Base-by-base conservation (phyloP, 2,888 invertebrate species). In the Chrysolina americana region DNA sequence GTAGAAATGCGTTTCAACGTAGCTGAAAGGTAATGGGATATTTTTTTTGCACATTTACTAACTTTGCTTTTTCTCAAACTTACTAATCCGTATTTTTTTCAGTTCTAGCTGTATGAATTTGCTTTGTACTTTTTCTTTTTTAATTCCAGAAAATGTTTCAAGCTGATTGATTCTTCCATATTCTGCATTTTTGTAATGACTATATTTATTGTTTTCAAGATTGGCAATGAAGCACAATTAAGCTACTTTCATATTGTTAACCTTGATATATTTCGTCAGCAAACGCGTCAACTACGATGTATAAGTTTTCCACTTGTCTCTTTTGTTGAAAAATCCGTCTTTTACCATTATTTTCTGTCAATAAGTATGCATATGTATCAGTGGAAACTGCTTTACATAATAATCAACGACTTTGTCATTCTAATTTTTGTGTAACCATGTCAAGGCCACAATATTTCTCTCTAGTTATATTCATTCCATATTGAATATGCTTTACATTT, bases 61-160 rank as follows among this genome's bases (percentile, higher is more conserved):
- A 28, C 66, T 5, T 36, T 28, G 50, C 28, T 28, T 65, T 15
- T 15, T 65, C 48, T 48, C n/a, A 44, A n/a, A 47, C 48, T 56
- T 53, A 68, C 68, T 68, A 68, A 68, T 48, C 21, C 19, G 36
- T 19, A 48, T 53, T 53, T 70, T 41, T 15, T 62, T 63, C 48
- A 50, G 28, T 65, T 66, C 63, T 73, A 68, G 65, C 71, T 75
- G 56, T 68, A 65, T 65, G 68, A 63, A 68, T 76, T 74, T 63
- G 71, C 70, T 75, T 76, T 63, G 44, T 70, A 19, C 23, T 71
- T 74, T 66, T 59, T 50, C 47, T 66, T 65, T 71, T 65, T 68
- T 56, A 41, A 68, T 68, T 70, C 44, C 17, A 59, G 59, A 53
- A 56, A 79, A 80, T 81, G 82, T 82, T 82, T 82, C 82, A 82